These are phyloP conservation scores for Torymus aiolomorphi DNA, from an alignment of 2,888 invertebrate species.

Conservation along the genomic window DNA sequence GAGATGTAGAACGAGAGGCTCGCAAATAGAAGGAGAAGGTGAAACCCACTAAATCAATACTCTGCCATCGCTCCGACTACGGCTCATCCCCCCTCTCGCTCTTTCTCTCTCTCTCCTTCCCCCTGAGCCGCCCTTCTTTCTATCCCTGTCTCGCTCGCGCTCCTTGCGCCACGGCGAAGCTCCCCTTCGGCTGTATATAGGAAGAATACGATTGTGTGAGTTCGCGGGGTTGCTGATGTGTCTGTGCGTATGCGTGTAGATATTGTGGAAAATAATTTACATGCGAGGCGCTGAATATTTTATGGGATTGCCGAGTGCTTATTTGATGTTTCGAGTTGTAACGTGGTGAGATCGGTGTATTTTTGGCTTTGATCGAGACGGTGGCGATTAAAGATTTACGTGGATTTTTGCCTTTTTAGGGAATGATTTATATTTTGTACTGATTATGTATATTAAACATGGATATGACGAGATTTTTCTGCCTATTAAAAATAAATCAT, in stretches of 20 bases:
- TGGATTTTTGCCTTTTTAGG: too few species aligned
- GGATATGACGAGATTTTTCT: too few species aligned
- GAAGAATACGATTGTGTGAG: too few species aligned
- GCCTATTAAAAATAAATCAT: too few species aligned
- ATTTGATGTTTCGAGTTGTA: background rate
- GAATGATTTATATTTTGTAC: too few species aligned
- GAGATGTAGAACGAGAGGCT: slow-evolving; percentile 72
- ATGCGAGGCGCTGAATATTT: slow-evolving; percentile 18
- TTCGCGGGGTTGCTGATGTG: too few species aligned
- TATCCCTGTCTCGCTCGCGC: slow-evolving; percentile 29
- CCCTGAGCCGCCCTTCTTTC: slow-evolving; percentile 37
- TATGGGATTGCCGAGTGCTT: background rate
- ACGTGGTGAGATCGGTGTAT: too few species aligned
- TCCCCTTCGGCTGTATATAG: background rate
- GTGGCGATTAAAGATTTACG: too few species aligned
- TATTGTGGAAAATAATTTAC: slow-evolving; percentile 34
- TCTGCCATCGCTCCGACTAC: slow-evolving; percentile 76
- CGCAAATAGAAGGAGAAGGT: slow-evolving; percentile 75
- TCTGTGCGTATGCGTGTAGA: too few species aligned
- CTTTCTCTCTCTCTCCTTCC: slow-evolving; percentile 57
- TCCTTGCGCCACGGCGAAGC: background rate
- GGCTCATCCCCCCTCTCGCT: slow-evolving; percentile 63
- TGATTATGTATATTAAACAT: too few species aligned
- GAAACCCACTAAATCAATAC: slow-evolving; percentile 75
- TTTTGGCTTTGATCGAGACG: too few species aligned